Conservation (phyloP, 2,113 vertebrate species). For the Egretta garzetta region DNA sequence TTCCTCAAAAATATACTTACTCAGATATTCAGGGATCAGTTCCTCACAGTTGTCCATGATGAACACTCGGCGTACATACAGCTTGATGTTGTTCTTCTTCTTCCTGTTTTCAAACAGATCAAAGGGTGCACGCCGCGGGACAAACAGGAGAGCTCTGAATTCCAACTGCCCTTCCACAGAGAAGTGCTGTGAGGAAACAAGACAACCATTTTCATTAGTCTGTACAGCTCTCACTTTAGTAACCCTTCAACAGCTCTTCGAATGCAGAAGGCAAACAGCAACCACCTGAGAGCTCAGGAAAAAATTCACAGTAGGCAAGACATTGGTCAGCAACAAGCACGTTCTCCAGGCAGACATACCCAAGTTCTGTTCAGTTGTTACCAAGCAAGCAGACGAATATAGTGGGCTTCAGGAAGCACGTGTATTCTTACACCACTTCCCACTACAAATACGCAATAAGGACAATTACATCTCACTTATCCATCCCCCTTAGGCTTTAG, state of each 20-base stretch:
- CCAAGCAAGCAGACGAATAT: fast-evolving
- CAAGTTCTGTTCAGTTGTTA: fast-evolving
- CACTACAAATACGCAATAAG: fast-evolving
- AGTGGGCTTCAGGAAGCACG: fast-evolving
- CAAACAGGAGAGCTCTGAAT: slow-evolving; percentile 92
- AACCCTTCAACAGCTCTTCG: neutral
- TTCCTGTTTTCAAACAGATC: slow-evolving; percentile 96
- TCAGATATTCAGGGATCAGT: slow-evolving; percentile 94
- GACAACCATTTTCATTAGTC: fast-evolving
- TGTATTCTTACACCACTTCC: fast-evolving
- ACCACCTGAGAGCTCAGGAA: fast-evolving
- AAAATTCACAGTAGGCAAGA: fast-evolving
- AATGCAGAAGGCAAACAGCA: fast-evolving
- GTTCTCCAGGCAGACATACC: fast-evolving
- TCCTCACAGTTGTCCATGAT: slow-evolving; percentile 99
- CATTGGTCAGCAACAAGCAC: fast-evolving
- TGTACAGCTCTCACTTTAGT: fast-evolving
- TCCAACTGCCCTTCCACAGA: slow-evolving; percentile 97
- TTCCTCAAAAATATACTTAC: slow-evolving; percentile 76
- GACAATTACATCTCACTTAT: fast-evolving
- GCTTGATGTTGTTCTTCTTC: slow-evolving; percentile 96
- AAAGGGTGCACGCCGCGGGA: slow-evolving; percentile 90
- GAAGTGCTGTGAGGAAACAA: slow-evolving; percentile 82
- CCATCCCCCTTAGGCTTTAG: fast-evolving
- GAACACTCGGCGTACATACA: slow-evolving; percentile 96